Base-by-base conservation (phyloP, 2,113 vertebrate genomes). In the Chionomys nivalis region DNA sequence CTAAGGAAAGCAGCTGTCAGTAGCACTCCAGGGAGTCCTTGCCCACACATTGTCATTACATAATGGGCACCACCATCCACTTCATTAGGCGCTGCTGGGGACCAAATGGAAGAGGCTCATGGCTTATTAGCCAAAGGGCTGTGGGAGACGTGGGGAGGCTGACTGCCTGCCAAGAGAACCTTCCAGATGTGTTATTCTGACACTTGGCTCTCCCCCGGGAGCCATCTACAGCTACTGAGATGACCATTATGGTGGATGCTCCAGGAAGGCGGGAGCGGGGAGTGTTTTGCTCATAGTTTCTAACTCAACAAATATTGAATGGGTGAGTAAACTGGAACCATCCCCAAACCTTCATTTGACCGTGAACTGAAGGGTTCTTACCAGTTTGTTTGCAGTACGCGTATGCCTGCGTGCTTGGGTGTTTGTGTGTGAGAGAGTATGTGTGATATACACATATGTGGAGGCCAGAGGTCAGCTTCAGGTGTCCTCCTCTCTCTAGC, bases 71-170 rank as follows among this genome's bases (percentile, higher is more conserved):
- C 95, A 63, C 81, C 72, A 73, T 77, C 92, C 81, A 89, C 88
- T 77, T 97, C 97, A 96, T 96, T 97, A 96, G 90, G 90, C 94
- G 95, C 96, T 94, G 96, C 92, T 81, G 90, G 94, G 94, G 88
- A 94, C 92, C 92, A 77, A 93, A 92, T 94, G 96, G 90, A 93
- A 89, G 96, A 88, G 94, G 61, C 66, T 47, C 87, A 65, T 82
- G 95, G 81, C 90, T 96, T 97, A 94, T 95, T 96, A 96, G 93
- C 63, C 83, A 70, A 76, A 39, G 91, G 91, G 91, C 42, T 77
- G 21, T 39, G 68, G 65, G 52, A 68, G 33, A 87, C 82, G 58
- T n/a, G 21, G 42, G 19, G 31, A 14, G 78, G 68, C 19, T 81
- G 72, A 86, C 85, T 82, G 36, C 10, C 81, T 0, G 16, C 77